Percentiles rank a stretch among this genome's conserved stretches.
phyloP scores from a whole-genome alignment of 1,140 invertebrate species.

The Caenorhabditis inopinata region DNA sequence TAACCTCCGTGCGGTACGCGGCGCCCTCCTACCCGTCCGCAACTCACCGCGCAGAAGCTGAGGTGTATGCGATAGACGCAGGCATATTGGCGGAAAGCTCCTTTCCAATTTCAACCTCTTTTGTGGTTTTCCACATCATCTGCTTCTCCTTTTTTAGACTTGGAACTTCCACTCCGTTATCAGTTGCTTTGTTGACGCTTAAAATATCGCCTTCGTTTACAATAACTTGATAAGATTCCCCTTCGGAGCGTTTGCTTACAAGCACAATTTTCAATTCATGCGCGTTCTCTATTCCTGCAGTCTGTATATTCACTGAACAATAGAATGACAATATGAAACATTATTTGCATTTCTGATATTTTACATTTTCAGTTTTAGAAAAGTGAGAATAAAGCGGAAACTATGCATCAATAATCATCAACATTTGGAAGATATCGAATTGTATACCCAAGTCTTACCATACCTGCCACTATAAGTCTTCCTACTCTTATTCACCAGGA shows the following conservation, averaged over 20 bases:
- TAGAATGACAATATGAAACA: neutral
- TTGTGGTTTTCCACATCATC: neutral
- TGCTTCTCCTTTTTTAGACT: neutral
- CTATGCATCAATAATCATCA: too few relatives aligned
- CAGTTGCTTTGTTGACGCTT: neutral
- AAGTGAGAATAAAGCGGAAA: too few relatives aligned
- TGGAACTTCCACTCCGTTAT: neutral
- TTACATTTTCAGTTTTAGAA: too few relatives aligned
- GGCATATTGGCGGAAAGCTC: neutral
- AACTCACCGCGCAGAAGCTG: neutral
- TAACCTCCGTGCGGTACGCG: conserved; percentile 4
- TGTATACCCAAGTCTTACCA: too few relatives aligned
- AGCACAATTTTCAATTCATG: conserved; percentile 13
- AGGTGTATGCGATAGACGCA: neutral
- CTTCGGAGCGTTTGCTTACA: neutral
- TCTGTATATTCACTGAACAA: conserved; percentile 6
- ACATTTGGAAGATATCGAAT: too few relatives aligned
- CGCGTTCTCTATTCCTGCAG: neutral
- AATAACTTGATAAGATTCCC: conserved; percentile 12
- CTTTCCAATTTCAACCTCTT: neutral
- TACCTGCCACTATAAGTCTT: too few relatives aligned
- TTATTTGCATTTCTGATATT: neutral
- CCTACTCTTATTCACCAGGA: too few relatives aligned
- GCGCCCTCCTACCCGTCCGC: conserved; percentile 23
- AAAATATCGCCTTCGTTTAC: neutral